Evolutionary conservation across 2,888 invertebrate species (phyloP).

Genomic region (Hydrotaea cyrtoneurina): DNA sequence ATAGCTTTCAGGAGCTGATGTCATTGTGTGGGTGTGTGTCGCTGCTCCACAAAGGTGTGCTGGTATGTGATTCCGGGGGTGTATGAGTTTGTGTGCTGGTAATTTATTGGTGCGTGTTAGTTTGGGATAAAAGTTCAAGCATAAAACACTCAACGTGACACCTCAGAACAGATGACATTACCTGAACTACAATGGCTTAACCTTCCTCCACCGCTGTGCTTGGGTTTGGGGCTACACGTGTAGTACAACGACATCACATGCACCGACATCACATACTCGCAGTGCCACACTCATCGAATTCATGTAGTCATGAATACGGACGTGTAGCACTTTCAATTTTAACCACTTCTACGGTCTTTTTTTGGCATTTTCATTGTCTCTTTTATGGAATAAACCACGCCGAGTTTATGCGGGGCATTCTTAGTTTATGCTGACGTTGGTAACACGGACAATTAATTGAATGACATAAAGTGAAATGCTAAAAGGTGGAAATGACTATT

Average conservation of each 20-base stretch:
- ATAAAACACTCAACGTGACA: slow-evolving; percentile 69
- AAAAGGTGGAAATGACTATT: too few relatives aligned
- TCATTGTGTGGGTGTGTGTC: slow-evolving; percentile 33
- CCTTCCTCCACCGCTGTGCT: slow-evolving; percentile 43
- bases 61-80: not conserved
- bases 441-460: slow-evolving; percentile 7
- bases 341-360: slow-evolving; percentile 34
- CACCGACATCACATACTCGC: not conserved
- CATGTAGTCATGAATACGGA: not conserved
- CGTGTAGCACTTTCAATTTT: slow-evolving; percentile 68
- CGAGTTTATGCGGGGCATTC: not conserved
- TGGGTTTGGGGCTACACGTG: not conserved
- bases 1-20: slow-evolving; percentile 13
- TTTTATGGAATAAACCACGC: slow-evolving; percentile 12
- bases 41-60: not conserved
- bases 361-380: slow-evolving; percentile 53
- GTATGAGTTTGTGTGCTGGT: slow-evolving; percentile 44
- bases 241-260: slow-evolving; percentile 23
- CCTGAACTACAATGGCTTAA: slow-evolving; percentile 70
- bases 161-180: slow-evolving; percentile 62
- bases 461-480: not conserved
- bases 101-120: slow-evolving; percentile 75
- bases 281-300: not conserved
- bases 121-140: slow-evolving; percentile 67
- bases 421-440: slow-evolving; percentile 34